These are phyloP conservation scores for Sphinx pinastri DNA, from an alignment of 2,888 invertebrate species.

Conservation along the genomic window DNA sequence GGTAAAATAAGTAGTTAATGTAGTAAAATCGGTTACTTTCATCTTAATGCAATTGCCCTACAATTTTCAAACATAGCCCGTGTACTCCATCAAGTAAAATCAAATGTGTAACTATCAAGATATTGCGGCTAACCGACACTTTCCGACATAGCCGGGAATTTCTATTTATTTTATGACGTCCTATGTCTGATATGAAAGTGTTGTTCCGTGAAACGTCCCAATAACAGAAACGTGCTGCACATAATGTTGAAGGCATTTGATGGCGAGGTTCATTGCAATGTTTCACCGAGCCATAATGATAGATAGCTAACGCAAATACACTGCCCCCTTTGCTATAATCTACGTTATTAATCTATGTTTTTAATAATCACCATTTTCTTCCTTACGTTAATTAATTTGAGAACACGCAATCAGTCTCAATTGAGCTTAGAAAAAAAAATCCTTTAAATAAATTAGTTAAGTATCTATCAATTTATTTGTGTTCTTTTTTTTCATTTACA, in stretches of 20 bases:
- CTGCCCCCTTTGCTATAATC: neutral
- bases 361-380: too few relatives aligned
- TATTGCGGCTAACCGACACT: neutral
- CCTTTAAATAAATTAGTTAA: too few relatives aligned
- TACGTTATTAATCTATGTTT: too few relatives aligned
- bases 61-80: too few relatives aligned
- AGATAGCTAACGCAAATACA: neutral
- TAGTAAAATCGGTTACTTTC: neutral
- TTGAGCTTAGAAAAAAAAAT: too few relatives aligned
- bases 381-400: too few relatives aligned
- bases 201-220: conserved; percentile 62
- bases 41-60: neutral
- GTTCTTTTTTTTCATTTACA: too few relatives aligned
- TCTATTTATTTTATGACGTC: conserved; percentile 39
- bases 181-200: conserved; percentile 55
- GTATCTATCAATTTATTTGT: too few relatives aligned
- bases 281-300: neutral
- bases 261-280: conserved; percentile 4
- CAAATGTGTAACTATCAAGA: neutral
- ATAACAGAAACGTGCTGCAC: conserved; percentile 40
- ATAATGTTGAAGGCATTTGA: conserved; percentile 21
- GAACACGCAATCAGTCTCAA: too few relatives aligned
- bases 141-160: conserved; percentile 1
- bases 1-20: too few relatives aligned
- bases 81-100: too few relatives aligned